phyloP scores from a whole-genome alignment of 92 coral and sea anemone genomes.

The Anthopleura xanthogrammica region DNA sequence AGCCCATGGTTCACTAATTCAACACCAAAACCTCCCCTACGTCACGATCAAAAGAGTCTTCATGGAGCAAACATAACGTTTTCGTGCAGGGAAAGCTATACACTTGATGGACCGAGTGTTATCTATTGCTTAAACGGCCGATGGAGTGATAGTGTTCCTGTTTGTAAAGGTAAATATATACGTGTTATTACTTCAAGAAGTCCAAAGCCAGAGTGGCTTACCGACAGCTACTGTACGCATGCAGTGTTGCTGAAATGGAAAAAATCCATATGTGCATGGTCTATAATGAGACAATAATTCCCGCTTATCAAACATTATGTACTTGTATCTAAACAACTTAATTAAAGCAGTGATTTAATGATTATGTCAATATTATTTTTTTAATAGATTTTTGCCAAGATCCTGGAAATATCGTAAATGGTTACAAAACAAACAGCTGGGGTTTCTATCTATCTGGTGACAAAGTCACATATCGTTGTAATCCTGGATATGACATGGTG shows the following conservation, averaged over 20 bases:
- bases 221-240: no score
- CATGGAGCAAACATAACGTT: constrained; percentile 15
- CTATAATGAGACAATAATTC: no score
- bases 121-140: background rate
- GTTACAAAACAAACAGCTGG: background rate
- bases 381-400: background rate
- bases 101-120: constrained; percentile 5
- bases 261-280: no score
- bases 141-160: background rate
- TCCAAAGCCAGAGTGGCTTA: no score
- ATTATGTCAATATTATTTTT: no score
- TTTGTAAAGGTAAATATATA: constrained; percentile 3
- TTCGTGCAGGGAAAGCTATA: background rate
- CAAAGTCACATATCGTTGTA: constrained; percentile 25
- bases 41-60: background rate
- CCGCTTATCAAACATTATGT: no score
- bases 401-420: background rate
- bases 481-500: constrained; percentile 19
- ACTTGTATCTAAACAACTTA: no score
- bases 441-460: constrained; percentile 3
- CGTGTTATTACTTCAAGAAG: no score
- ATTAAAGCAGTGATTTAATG: background rate
- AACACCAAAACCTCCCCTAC: background rate
- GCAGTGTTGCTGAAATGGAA: no score
- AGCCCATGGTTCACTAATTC: background rate